Evolutionary conservation across 2,888 invertebrate genomes (phyloP).

Genomic region (Psylliodes chrysocephalus): DNA sequence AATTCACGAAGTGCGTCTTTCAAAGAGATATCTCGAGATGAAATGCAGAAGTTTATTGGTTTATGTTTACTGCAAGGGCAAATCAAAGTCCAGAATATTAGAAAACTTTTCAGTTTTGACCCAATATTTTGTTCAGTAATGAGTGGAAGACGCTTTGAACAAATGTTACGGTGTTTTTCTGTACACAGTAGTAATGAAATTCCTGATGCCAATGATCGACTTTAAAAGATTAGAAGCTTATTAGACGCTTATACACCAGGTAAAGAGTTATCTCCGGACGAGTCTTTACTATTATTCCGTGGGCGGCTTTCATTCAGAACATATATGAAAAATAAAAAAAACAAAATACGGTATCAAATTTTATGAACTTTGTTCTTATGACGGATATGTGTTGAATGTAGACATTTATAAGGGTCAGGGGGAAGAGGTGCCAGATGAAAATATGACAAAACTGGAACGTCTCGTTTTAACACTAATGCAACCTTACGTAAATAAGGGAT

Average conservation of each 20-base stretch:
- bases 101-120: constrained; percentile 8
- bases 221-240: not conserved
- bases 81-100: constrained; percentile 10
- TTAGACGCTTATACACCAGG: not conserved
- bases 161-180: too few relatives aligned
- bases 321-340: constrained; percentile 33
- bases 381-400: constrained; percentile 34
- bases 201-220: not conserved
- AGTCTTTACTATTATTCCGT: constrained; percentile 26
- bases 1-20: not conserved
- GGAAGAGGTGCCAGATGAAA: constrained; percentile 4
- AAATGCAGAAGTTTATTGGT: too few relatives aligned
- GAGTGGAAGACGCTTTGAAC: constrained; percentile 16
- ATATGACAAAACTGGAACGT: constrained; percentile 17
- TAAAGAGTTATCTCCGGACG: constrained; percentile 4
- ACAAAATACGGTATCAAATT: constrained; percentile 17
- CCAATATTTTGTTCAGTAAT: constrained; percentile 4
- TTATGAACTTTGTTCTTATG: constrained; percentile 4
- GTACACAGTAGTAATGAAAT: not conserved
- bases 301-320: constrained; percentile 26
- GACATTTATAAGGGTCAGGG: too few relatives aligned
- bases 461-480: constrained; percentile 22
- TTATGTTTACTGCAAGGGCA: constrained; percentile 5
- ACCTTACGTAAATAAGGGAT: constrained; percentile 27
- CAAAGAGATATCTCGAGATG: not conserved